Conservation (phyloP, 1,140 invertebrate genomes). For the Leptopilina clavipes region DNA sequence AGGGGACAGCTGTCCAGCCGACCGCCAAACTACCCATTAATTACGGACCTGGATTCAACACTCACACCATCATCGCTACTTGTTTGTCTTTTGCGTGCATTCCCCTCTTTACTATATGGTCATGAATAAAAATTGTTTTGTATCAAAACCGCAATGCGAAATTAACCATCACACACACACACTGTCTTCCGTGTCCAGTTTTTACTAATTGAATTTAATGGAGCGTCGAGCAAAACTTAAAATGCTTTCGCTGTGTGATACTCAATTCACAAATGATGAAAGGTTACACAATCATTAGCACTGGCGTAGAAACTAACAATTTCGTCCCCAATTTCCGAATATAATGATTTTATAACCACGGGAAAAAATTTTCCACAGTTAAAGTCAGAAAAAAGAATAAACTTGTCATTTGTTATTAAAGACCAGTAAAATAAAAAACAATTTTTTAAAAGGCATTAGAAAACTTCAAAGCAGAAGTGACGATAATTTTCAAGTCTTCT, state of each 20-base stretch:
- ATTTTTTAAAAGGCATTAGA: background rate
- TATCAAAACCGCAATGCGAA: constrained; percentile 33
- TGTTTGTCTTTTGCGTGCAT: constrained; percentile 39
- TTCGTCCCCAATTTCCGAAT: too few relatives aligned
- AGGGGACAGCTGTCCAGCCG: constrained; percentile 72
- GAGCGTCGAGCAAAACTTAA: background rate
- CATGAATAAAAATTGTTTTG: constrained; percentile 41
- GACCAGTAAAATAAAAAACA: background rate
- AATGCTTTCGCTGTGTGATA: constrained; percentile 3
- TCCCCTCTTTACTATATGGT: background rate
- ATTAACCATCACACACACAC: background rate
- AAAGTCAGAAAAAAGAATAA: background rate
- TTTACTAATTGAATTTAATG: constrained; percentile 34
- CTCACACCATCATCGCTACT: constrained; percentile 32
- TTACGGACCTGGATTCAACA: constrained; percentile 57
- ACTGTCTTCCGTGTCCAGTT: constrained; percentile 10
- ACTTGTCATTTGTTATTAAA: background rate
- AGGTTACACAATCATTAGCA: constrained; percentile 6
- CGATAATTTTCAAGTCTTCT: background rate
- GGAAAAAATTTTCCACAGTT: too few relatives aligned
- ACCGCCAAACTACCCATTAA: constrained; percentile 74
- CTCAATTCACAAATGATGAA: background rate
- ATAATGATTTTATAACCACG: too few relatives aligned
- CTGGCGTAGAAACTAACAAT: too few relatives aligned
- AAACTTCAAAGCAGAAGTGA: background rate